Conservation (phyloP, 2,888 invertebrate genomes). For the Carcina quercana region DNA sequence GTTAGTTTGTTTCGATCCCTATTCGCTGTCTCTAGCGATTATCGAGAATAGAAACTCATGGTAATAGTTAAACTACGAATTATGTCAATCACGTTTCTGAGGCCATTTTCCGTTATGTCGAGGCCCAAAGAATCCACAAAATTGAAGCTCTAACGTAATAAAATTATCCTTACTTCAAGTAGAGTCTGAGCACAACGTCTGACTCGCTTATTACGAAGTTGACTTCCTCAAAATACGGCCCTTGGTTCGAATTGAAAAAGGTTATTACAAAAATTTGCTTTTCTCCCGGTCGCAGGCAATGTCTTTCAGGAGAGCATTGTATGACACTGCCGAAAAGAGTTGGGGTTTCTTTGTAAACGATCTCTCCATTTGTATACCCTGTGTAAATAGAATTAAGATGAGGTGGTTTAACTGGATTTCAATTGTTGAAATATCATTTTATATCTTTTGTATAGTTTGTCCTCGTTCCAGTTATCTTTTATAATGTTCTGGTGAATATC, state of each 20-base stretch:
- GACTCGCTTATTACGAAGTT: constrained; percentile 76
- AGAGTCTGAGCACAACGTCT: constrained; percentile 64
- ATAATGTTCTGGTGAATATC: no score
- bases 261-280: constrained; percentile 68
- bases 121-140: no score
- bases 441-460: no score
- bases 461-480: no score
- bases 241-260: constrained; percentile 74
- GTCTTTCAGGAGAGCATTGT: constrained; percentile 57
- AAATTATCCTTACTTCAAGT: constrained; percentile 76
- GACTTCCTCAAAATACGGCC: constrained; percentile 76
- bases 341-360: constrained; percentile 56
- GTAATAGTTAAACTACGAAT: no score
- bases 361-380: constrained; percentile 76
- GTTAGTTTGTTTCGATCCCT: no score
- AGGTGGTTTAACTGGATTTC: no score
- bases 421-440: no score
- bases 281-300: constrained; percentile 63
- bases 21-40: no score
- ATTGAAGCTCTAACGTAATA: no score
- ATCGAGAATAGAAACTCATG: no score
- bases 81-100: background rate
- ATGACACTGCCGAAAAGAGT: constrained; percentile 75
- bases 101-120: constrained; percentile 12
- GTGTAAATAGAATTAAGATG: constrained; percentile 17